Base-by-base conservation (phyloP, 2,113 vertebrate genomes). In the Dendropsophus ebraccatus region DNA sequence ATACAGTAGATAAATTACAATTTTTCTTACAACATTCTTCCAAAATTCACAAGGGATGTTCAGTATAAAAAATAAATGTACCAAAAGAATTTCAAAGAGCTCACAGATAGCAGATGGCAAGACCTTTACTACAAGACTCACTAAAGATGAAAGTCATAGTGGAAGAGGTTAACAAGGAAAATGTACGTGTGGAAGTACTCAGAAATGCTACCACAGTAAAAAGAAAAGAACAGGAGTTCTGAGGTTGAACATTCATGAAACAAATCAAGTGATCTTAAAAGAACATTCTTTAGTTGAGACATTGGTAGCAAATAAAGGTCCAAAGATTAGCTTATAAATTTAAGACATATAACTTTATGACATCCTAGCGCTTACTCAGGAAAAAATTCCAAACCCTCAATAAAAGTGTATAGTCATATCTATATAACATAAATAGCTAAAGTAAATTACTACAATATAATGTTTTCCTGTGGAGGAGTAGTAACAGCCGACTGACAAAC, bases 61-160 rank as follows among this genome's bases (percentile, higher is more conserved):
- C 35, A 21, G 7, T 23, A 2, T 12, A 69, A 2, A 72, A 23
- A 67, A 41, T 5, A 67, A 67, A 67, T 30, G 4, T 7, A 32
- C 28, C 25, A 30, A 28, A 67, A 13, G 28, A 73, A 73, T 47
- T 13, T n/a, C 37, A n/a, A 73, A 73, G 70, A 11, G 10, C 23
- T 73, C 70, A 73, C 70, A 73, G 21, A 45, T 73, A 21, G 70
- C 70, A 73, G 21, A 73, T 47, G 23, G 23, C 3, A 73, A 73
- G 70, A 73, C 23, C 70, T 73, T 73, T 47, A 45, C 21, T 47
- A 47, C 0, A 10, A 45, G 13, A 45, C 21, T 73, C 37, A 1
- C 21, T 73, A 47, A 45, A 73, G 41, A 73, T 73, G 37, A 73
- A 73, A 73, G 70, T 47, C 70, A 73, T 72, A 45, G 32, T 35